phyloP scores from a whole-genome alignment of 1,140 invertebrate species.

The Papilio xuthus region DNA sequence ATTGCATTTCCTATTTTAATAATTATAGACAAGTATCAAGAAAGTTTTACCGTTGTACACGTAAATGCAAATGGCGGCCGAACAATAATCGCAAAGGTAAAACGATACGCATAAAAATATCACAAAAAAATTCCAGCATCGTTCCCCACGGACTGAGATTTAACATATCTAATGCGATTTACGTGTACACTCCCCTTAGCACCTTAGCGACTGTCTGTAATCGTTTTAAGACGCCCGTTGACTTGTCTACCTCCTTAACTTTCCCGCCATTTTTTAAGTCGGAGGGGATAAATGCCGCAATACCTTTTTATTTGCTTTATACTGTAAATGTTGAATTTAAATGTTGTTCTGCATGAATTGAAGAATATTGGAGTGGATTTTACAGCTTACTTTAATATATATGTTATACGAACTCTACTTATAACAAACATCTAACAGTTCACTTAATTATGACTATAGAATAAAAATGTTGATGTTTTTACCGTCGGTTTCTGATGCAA shows the following conservation, averaged over 20 bases:
- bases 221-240: constrained; percentile 76
- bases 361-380: neutral
- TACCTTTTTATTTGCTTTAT: constrained; percentile 55
- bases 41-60: constrained; percentile 37
- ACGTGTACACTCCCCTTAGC: constrained; percentile 68
- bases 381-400: neutral
- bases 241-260: constrained; percentile 53
- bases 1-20: neutral
- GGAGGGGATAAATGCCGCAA: constrained; percentile 46
- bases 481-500: no score
- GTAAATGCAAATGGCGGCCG: constrained; percentile 71
- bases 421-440: no score
- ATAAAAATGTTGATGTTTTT: no score
- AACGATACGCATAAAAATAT: constrained; percentile 78
- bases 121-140: constrained; percentile 56
- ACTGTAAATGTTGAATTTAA: constrained; percentile 29
- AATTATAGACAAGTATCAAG: constrained; percentile 50
- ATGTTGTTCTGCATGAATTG: neutral
- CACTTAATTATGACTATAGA: no score
- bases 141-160: constrained; percentile 63
- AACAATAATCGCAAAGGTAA: constrained; percentile 77
- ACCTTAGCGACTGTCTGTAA: constrained; percentile 68
- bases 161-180: constrained; percentile 80
- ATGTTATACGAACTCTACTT: no score
- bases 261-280: constrained; percentile 47